Percentiles rank a stretch among this genome's conserved stretches.
These are phyloP conservation scores for Margaritifera margaritifera DNA, from an alignment of 2,888 invertebrate genomes.

Conservation along the genomic window DNA sequence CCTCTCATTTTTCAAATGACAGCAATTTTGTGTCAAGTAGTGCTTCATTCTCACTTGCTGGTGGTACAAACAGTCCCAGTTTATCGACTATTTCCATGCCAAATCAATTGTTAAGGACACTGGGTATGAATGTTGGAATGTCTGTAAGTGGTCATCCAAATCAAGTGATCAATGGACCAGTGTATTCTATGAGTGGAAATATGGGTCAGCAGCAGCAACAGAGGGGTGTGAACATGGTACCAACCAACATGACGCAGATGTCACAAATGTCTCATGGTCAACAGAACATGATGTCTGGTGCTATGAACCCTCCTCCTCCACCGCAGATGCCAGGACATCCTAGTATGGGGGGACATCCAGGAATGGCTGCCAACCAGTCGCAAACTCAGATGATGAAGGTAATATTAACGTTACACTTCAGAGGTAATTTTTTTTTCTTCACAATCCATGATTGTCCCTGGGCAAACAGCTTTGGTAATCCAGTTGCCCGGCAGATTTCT, in stretches of 20 bases:
- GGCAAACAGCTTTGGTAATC: too few species aligned
- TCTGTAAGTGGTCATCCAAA: slow-evolving; percentile 42
- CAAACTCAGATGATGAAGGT: slow-evolving; percentile 59
- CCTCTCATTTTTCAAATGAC: slow-evolving; percentile 37
- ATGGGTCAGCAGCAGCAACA: slow-evolving; percentile 35
- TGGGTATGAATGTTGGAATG: too few species aligned
- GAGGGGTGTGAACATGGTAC: slow-evolving; percentile 41
- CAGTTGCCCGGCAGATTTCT: too few species aligned
- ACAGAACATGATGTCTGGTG: slow-evolving; percentile 42
- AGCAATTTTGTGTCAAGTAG: slow-evolving; percentile 50
- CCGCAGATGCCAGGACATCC: slow-evolving; percentile 51
- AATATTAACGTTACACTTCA: slow-evolving; percentile 14
- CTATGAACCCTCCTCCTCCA: slow-evolving; percentile 31
- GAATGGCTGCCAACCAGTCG: slow-evolving; percentile 47
- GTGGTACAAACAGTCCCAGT: slow-evolving; percentile 17
- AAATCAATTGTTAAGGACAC: slow-evolving; percentile 9
- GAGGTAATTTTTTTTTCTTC: neutral
- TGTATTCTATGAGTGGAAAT: slow-evolving; percentile 51
- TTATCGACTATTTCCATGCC: slow-evolving; percentile 35
- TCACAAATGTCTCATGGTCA: slow-evolving; percentile 20
- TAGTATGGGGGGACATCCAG: slow-evolving; percentile 49
- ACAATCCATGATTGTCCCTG: neutral
- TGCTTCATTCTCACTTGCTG: slow-evolving; percentile 43
- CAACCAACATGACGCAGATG: slow-evolving; percentile 11
- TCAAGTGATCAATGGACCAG: slow-evolving; percentile 70